Evolutionary conservation across 2,113 vertebrate species (phyloP).

Genomic region (Leuciscus idus): DNA sequence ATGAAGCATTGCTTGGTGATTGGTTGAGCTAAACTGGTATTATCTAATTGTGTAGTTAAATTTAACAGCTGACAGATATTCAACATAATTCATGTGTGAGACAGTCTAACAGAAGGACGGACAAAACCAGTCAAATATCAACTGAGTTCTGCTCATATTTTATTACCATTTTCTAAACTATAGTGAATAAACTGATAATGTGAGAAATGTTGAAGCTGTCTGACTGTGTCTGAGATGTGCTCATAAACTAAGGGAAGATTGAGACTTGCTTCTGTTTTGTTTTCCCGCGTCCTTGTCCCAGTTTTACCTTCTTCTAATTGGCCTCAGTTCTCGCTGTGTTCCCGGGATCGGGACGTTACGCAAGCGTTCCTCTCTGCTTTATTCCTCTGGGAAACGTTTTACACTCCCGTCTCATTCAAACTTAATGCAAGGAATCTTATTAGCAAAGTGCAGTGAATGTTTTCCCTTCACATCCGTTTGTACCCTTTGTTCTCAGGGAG

Average conservation of each 20-base stretch:
- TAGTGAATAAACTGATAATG: too few relatives aligned
- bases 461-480: conserved; percentile 13
- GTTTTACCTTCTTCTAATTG: background rate
- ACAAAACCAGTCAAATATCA: too few relatives aligned
- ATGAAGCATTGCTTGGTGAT: too few relatives aligned
- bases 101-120: too few relatives aligned
- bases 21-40: too few relatives aligned
- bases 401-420: conserved; percentile 43
- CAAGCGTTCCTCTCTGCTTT: conserved; percentile 41
- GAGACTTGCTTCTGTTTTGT: background rate
- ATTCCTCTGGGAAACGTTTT: conserved; percentile 5
- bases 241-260: background rate
- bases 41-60: too few relatives aligned
- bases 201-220: too few relatives aligned
- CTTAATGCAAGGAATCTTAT: conserved; percentile 37
- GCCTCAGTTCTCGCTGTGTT: background rate
- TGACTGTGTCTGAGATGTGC: background rate
- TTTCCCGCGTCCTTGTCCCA: background rate
- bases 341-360: conserved; percentile 23
- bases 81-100: too few relatives aligned
- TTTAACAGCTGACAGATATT: too few relatives aligned
- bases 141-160: too few relatives aligned
- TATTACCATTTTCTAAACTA: too few relatives aligned
- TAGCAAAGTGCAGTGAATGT: conserved; percentile 43
- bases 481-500: background rate